Evolutionary conservation across 2,797 vertebrate species (phyloP), one percentile per base, ranked within the genome.

Genomic region (Hypotaenidia okinawae): DNA sequence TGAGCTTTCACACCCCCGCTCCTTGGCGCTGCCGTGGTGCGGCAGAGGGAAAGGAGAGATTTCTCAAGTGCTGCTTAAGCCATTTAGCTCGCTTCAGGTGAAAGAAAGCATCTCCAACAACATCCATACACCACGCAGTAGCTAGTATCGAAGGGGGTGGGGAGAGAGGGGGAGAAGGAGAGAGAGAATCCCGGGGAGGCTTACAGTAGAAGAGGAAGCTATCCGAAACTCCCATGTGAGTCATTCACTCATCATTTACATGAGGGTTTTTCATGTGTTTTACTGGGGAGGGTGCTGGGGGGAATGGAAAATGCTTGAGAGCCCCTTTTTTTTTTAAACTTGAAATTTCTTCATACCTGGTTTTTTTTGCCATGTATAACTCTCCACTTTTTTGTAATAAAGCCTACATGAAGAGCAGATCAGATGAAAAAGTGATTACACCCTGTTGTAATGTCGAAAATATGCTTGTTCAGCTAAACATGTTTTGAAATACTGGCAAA

Each of bases 351-450:
- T 87, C 57, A 32, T 51, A 41, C 35, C 69, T 79, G 18, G 88
- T 73, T 49, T 90, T 73, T 49, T 59, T 35, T 4, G 6, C 39
- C 25, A 11, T 11, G 5, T 47, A 9, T 43, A 68, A 43, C 66
- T 86, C 91, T 28, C 57, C 61, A 61, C 52, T 24, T 93, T 92
- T 93, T 92, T 63, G 62, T 72, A 87, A 64, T 79, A 79, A 84
- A 87, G 72, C 7, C 11, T 43, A 61, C 78, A 54, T 33, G 62
- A 94, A 74, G 62, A 91, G 76, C 52, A 84, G 79, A 49, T 83
- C 83, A 85, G 92, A 75, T 83, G 86, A 86, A 94, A 79, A 88
- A 90, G 80, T 35, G 62, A 95, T 81, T 87, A 59, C 68, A 92
- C 27, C 63, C 78, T 17, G 4, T 57, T 69, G 57, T 74, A 77